These are phyloP conservation scores for Mamestra brassicae DNA, from an alignment of 2,888 invertebrate species.

Conservation along the genomic window DNA sequence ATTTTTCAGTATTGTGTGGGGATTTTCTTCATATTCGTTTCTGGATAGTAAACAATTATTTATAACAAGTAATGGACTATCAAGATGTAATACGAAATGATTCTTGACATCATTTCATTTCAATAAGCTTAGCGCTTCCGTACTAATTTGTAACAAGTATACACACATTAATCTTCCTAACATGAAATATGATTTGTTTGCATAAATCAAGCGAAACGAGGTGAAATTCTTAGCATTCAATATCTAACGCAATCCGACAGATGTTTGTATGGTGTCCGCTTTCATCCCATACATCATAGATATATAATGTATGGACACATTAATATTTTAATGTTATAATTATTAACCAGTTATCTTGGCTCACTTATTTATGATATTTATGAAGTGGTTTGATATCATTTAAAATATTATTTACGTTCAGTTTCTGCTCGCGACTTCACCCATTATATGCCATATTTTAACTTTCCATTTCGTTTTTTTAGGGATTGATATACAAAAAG, in stretches of 20 bases:
- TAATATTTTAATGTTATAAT: constrained; percentile 69
- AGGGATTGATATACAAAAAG: no score
- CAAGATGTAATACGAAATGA: background rate
- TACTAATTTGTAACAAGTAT: background rate
- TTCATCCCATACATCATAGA: constrained; percentile 62
- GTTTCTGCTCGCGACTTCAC: background rate
- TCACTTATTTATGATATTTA: constrained; percentile 49
- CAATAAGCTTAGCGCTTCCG: background rate
- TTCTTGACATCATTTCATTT: background rate
- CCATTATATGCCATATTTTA: no score
- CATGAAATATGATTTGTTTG: constrained; percentile 45
- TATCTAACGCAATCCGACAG: constrained; percentile 45
- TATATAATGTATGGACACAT: constrained; percentile 61
- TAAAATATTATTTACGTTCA: background rate
- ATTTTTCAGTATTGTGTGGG: no score
- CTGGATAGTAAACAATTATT: no score
- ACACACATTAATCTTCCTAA: background rate
- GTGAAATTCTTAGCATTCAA: constrained; percentile 48
- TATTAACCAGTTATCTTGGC: constrained; percentile 58
- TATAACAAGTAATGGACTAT: background rate
- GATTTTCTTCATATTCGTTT: no score
- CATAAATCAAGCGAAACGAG: constrained; percentile 37
- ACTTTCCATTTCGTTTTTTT: no score
- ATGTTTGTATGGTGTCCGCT: constrained; percentile 52
- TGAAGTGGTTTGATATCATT: constrained; percentile 45